Base-by-base conservation (phyloP, 2,113 vertebrate genomes). In the Nothocercus nigrocapillus region DNA sequence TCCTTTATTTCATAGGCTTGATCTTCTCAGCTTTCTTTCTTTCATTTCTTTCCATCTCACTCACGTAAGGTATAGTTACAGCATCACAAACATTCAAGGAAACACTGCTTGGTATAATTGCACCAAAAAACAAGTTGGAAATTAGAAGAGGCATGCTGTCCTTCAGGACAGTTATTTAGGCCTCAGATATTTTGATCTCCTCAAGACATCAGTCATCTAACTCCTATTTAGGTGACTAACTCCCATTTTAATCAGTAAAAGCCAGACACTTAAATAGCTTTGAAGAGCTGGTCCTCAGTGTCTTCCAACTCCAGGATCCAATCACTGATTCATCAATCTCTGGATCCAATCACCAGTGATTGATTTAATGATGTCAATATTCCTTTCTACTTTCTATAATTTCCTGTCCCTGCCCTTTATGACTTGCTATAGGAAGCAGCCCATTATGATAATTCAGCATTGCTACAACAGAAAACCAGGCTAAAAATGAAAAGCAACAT, bases 291-390 rank as follows among this genome's bases (percentile, higher is more conserved):
- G 22, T 95, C 90, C 88, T 88, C 67, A 90, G 83, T 70, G 92
- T 36, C 74, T 93, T 93, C 56, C 93, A 92, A 53, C 69, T 79
- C 80, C 90, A 92, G 89, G 95, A 90, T 84, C 88, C 88, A 95
- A 94, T 94, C 93, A 94, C 83, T 36, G 36, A 38, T 89, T 94
- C 92, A 96, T 97, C 88, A 94, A 81, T 8, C 85, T 49, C 81
- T 94, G 86, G 94, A 53, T 91, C 95, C 95, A 96, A 94, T 96
- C 95, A 96, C 88, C 74, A 94, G 70, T 96, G 96, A 97, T 93
- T 94, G 94, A 95, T 94, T 97, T 96, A 97, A 97, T 93, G 92
- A 93, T 92, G 94, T 96, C 94, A 95, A 90, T 95, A 95, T 95
- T 95, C 88, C 77, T 84, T 94, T 92, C 90, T 92, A 96, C 93